phyloP scores from a whole-genome alignment of 2,797 vertebrate species.

The Choloepus didactylus region DNA sequence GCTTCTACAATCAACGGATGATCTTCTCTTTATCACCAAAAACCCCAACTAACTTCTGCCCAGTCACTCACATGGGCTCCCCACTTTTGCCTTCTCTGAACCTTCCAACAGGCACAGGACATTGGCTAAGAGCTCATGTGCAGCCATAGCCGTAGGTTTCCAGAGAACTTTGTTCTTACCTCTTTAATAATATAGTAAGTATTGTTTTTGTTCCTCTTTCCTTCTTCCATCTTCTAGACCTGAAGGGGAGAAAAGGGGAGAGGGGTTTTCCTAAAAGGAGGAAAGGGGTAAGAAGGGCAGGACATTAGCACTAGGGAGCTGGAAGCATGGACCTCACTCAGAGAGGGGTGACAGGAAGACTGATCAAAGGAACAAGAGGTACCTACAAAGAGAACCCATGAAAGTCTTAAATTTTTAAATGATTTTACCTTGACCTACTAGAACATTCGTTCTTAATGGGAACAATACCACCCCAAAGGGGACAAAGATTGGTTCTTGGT shows the following conservation, averaged over 20 bases:
- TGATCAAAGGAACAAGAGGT: not conserved
- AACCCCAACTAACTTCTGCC: not conserved
- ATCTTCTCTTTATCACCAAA: not conserved
- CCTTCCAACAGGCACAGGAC: not conserved
- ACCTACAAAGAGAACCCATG: not conserved
- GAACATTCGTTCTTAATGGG: not conserved
- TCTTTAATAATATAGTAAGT: not conserved
- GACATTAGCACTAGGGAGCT: not conserved
- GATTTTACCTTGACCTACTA: not conserved
- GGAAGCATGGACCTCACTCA: not conserved
- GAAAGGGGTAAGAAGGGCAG: not conserved
- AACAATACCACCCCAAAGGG: not conserved
- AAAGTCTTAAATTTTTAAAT: not conserved
- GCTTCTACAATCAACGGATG: not conserved
- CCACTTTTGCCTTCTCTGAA: not conserved
- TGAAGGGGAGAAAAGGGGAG: not conserved
- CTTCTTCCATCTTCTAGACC: not conserved
- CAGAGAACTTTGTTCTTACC: slow-evolving; percentile 7
- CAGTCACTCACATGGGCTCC: not conserved
- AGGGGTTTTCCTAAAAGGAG: not conserved
- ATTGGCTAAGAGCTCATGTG: not conserved
- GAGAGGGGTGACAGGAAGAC: not conserved
- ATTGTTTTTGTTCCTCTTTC: too few relatives aligned
- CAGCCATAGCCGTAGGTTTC: not conserved
- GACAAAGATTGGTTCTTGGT: not conserved